These are phyloP conservation scores for Xiphophorus hellerii DNA, from an alignment of 2,113 vertebrate species.

Conservation along the genomic window DNA sequence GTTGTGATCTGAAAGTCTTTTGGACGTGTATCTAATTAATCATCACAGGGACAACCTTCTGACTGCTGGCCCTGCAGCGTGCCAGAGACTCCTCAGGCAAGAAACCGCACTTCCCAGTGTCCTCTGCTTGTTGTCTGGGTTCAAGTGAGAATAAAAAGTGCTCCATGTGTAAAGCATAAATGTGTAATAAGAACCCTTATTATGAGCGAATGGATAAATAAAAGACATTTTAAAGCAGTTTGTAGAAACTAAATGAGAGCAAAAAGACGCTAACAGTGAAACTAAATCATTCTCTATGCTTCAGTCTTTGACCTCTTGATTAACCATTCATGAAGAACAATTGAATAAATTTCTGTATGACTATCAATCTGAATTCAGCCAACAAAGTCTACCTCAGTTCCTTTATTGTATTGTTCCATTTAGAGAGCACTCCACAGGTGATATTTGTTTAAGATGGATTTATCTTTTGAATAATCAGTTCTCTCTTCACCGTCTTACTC, in stretches of 20 bases:
- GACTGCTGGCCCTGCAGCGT: no score
- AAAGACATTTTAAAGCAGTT: background rate
- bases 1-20: background rate
- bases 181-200: no score
- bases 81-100: no score
- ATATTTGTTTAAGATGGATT: background rate
- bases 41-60: background rate
- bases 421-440: background rate
- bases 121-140: no score
- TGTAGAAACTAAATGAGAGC: background rate
- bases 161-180: no score
- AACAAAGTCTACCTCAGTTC: background rate
- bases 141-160: no score
- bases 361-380: background rate
- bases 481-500: no score
- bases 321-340: constrained; percentile 7
- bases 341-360: constrained; percentile 16
- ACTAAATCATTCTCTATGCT: background rate
- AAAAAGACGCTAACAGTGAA: background rate
- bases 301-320: constrained; percentile 17
- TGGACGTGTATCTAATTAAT: background rate
- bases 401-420: background rate
- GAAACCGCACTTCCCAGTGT: no score
- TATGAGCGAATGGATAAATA: background rate
- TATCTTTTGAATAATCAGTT: no score